Conservation (phyloP, 2,888 invertebrate species). For the Dasypogon diadema region DNA sequence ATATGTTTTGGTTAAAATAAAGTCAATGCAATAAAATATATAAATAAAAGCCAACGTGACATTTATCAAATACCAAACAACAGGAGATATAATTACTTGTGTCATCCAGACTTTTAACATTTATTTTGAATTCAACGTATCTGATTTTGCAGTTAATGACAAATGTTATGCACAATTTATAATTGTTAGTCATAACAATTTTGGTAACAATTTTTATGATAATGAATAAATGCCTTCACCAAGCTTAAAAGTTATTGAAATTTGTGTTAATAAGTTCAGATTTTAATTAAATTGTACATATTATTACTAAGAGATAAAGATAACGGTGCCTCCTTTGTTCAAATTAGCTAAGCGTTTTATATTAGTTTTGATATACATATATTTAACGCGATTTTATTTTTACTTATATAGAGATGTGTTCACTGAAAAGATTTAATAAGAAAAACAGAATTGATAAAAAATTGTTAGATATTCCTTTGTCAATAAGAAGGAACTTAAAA, state of each 20-base stretch:
- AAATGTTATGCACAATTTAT: not conserved
- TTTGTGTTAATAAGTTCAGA: not conserved
- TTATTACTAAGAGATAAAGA: slow-evolving; percentile 23
- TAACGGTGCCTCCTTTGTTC: slow-evolving; percentile 23
- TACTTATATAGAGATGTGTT: slow-evolving; percentile 40
- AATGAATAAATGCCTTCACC: slow-evolving; percentile 2
- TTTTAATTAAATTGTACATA: slow-evolving; percentile 22
- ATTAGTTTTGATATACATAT: slow-evolving; percentile 17
- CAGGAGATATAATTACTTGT: too few species aligned
- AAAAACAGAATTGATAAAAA: not conserved
- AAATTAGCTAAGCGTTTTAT: slow-evolving; percentile 13
- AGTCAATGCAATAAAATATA: too few species aligned
- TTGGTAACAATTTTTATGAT: slow-evolving; percentile 2
- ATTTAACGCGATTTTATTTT: slow-evolving; percentile 21
- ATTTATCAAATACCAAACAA: too few species aligned
- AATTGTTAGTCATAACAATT: slow-evolving; percentile 4
- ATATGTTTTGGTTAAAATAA: too few species aligned
- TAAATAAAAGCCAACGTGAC: too few species aligned
- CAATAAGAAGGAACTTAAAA: slow-evolving; percentile 15
- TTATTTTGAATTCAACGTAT: not conserved
- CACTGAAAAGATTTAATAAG: slow-evolving; percentile 40
- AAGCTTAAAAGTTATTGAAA: not conserved
- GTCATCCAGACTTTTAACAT: not conserved
- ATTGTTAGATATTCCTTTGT: not conserved
- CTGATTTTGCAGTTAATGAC: not conserved